Evolutionary conservation across 2,797 vertebrate genomes (phyloP).

Genomic region (Malurus leucopterus): DNA sequence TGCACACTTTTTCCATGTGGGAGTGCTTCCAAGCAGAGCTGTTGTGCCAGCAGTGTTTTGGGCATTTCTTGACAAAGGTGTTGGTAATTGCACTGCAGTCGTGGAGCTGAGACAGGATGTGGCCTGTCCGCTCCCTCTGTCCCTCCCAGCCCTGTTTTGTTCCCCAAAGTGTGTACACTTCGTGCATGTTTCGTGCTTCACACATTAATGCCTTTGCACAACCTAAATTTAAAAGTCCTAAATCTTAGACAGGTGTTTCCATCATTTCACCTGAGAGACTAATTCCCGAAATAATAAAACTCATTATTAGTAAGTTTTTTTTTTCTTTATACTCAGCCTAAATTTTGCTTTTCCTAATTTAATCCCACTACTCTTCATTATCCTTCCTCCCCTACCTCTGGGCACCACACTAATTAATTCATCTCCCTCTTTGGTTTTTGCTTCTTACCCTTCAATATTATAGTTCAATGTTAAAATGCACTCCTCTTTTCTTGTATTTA

Average conservation of each 20-base stretch:
- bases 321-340: slow-evolving; percentile 40
- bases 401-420: slow-evolving; percentile 57
- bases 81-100: background rate
- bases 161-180: background rate
- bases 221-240: slow-evolving; percentile 35
- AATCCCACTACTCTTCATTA: slow-evolving; percentile 61
- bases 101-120: background rate
- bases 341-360: slow-evolving; percentile 65
- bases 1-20: rapidly evolving
- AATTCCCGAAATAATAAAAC: slow-evolving; percentile 52
- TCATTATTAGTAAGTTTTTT: slow-evolving; percentile 36
- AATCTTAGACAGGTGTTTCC: slow-evolving; percentile 28
- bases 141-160: background rate
- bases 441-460: slow-evolving; percentile 46
- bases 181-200: background rate
- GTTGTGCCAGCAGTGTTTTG: background rate
- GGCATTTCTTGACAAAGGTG: background rate
- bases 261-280: slow-evolving; percentile 40
- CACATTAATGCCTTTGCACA: background rate
- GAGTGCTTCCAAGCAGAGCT: background rate
- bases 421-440: slow-evolving; percentile 28
- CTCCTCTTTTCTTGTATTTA: slow-evolving; percentile 16
- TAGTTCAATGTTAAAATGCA: slow-evolving; percentile 47
- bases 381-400: slow-evolving; percentile 33
- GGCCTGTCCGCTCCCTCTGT: background rate